Percentiles rank a stretch among this genome's conserved stretches.
Conservation (phyloP, 2,113 vertebrate species). For the Silurus meridionalis region DNA sequence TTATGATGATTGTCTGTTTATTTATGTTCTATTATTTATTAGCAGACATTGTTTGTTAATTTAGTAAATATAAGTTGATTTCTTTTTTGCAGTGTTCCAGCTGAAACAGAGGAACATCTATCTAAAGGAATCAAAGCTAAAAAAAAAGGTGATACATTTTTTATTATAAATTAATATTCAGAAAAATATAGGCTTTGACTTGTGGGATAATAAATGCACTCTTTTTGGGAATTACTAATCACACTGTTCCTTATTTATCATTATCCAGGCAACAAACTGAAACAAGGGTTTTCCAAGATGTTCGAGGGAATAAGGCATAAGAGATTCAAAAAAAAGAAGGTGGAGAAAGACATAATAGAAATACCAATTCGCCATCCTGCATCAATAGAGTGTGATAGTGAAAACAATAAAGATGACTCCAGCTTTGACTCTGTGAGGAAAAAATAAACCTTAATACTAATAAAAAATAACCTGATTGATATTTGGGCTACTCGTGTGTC, state of each 20-base stretch:
- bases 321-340: constrained; percentile 62
- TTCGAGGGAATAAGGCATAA: constrained; percentile 65
- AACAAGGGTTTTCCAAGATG: constrained; percentile 63
- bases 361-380: constrained; percentile 26
- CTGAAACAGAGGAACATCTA: constrained; percentile 42
- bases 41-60: background rate
- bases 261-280: constrained; percentile 63
- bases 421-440: constrained; percentile 57
- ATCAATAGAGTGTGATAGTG: constrained; percentile 33
- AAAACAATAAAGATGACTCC: constrained; percentile 56
- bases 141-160: constrained; percentile 62
- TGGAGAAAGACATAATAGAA: constrained; percentile 51
- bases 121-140: constrained; percentile 53
- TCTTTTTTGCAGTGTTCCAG: constrained; percentile 49
- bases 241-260: constrained; percentile 8
- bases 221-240: background rate
- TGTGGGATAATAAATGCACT: background rate
- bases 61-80: constrained; percentile 29
- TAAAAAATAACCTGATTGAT: background rate
- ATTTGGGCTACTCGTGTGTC: constrained; percentile 5
- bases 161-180: no score
- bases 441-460: background rate
- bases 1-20: no score
- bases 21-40: no score
- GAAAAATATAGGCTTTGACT: no score